Base-by-base conservation (phyloP, 2,888 invertebrate genomes). In the Rotaria socialis region DNA sequence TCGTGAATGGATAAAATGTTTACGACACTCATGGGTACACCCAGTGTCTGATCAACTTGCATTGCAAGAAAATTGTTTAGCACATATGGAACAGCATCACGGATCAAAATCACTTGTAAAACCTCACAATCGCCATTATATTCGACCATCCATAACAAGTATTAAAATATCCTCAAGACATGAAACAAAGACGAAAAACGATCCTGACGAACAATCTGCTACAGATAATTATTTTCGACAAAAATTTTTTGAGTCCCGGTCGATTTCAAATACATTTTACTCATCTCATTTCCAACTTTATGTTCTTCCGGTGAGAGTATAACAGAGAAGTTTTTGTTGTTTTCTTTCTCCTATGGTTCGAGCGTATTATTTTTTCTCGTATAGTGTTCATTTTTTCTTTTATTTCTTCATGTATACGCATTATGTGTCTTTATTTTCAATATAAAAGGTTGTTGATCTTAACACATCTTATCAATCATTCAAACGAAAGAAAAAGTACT, bases 261-360 rank as follows among this genome's bases (percentile, higher is more conserved):
- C n/a, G n/a, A 47, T 11, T 80, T 47, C 24, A 14, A 47, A 24
- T 75, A 75, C 43, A 3, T 47, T 47, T 11, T 10, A 80, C 47
- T 47, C 47, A 11, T 35, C 67, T 7, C 35, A 67, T 41, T 67
- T 67, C 67, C 67, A 16, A 47, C n/a, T 80, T 24, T 80, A 80
- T 47, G 47, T 80, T 24, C 47, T 80, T 47, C 80, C 80, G 80
- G 80, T 80, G 80, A 80, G 22, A 47, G 80, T 80, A 5, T 80
- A 80, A 80, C 35, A 35, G 4, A 27, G 35, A 35, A 7, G 19
- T 19, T 19, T 0, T 19, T 67, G 16, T 67, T 19, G 67, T 4
- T 67, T 27, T 67, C 35, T 27, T 41, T 35, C 16, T 1, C 35
- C 35, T 16, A 2, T 6, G 22, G 5, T 22, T 55, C 55, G 10